Conservation (phyloP, 2,113 vertebrate genomes). For the Ondatra zibethicus region DNA sequence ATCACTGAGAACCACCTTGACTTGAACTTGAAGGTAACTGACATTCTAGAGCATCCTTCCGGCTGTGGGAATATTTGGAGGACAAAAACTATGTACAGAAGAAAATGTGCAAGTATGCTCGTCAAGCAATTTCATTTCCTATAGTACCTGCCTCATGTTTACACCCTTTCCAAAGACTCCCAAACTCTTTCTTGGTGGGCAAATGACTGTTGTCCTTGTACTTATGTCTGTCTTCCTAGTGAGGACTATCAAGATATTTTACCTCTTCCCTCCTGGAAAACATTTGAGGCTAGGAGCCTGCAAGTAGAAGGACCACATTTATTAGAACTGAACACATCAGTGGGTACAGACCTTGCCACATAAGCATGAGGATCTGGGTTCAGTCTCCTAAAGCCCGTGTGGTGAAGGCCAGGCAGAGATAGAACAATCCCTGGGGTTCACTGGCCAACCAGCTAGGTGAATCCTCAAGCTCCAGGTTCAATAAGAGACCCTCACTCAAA, state of each 20-base stretch:
- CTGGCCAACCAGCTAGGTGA: background rate
- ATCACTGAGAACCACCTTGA: constrained; percentile 82
- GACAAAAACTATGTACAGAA: background rate
- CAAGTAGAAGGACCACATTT: background rate
- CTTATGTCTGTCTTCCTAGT: background rate
- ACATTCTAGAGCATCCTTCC: background rate
- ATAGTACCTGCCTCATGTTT: background rate
- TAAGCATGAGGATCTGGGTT: background rate
- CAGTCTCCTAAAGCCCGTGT: no score
- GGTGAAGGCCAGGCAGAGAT: background rate
- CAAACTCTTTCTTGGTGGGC: background rate
- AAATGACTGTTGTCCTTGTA: background rate
- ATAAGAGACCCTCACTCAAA: background rate
- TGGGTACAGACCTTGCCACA: background rate
- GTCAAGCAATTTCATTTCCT: background rate
- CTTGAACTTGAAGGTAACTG: constrained; percentile 85
- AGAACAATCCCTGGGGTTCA: background rate
- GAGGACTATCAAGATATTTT: background rate
- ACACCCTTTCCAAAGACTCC: background rate
- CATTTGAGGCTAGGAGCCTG: background rate
- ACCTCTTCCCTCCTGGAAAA: background rate
- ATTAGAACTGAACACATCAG: background rate
- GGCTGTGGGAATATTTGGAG: background rate
- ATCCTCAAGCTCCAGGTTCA: background rate
- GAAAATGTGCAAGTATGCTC: background rate